Base-by-base conservation (phyloP, 2,797 vertebrate species). In the Sebastes variabilis region DNA sequence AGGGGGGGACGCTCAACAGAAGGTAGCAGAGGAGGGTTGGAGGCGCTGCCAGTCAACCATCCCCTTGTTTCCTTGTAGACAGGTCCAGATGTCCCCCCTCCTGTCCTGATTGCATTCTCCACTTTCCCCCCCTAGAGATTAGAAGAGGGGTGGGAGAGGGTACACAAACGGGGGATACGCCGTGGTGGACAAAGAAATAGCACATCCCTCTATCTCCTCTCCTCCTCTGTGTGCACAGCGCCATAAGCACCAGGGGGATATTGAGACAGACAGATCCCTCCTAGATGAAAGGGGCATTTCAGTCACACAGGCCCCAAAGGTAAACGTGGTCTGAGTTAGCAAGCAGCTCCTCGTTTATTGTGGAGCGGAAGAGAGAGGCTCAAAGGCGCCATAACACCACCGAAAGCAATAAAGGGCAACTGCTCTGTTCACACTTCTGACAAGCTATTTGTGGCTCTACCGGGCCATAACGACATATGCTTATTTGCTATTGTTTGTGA, bases 271-370 rank as follows among this genome's bases (percentile, higher is more conserved):
- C 93, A 78, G 85, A 83, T 91, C 83, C 89, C 84, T 92, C 74
- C 83, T 65, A 87, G 90, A 94, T 93, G 92, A 95, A 94, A 93
- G 89, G 82, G 89, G 71, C 88, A 85, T 90, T 91, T 88, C 86
- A 87, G 92, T 87, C 89, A 83, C 88, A 84, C 83, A 79, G 65
- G 84, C 89, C 90, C 88, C 88, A 62, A 77, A 89, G 92, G 88
- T 87, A 88, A 89, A 95, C 91, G 92, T 94, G 94, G 91, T 66
- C 82, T n/a, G 93, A 74, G 91, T 94, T 82, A 75, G 87, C 87
- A 93, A 94, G 87, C 90, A 91, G 93, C 89, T 89, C 83, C 87
- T 58, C 79, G 61, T 90, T 92, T 86, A 91, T 90, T 87, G 86
- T 54, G 52, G 79, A 52, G 81, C 36, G 20, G 70, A 29, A n/a